These are phyloP conservation scores for Venturia canescens DNA, from an alignment of 1,140 invertebrate genomes.

Conservation along the genomic window DNA sequence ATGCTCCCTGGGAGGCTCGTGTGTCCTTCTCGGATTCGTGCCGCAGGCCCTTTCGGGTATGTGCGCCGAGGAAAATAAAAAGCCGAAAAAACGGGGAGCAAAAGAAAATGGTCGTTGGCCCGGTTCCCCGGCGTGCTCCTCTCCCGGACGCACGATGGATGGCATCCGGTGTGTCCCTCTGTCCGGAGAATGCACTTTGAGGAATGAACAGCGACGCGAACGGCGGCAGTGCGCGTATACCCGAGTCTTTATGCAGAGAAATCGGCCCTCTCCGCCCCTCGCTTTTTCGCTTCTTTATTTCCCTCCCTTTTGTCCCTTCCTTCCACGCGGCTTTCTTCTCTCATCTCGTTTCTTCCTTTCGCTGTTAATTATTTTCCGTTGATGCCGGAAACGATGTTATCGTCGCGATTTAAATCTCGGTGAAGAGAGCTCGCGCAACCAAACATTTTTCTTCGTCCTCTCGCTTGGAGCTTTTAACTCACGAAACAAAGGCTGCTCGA, in stretches of 20 bases:
- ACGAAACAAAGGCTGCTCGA: too few relatives aligned
- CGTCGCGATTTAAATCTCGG: too few relatives aligned
- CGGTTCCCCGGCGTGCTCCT: neutral
- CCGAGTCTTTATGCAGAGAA: constrained; percentile 14
- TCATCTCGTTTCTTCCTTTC: too few relatives aligned
- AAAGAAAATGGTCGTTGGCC: neutral
- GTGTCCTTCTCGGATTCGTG: too few relatives aligned
- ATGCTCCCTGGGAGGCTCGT: too few relatives aligned
- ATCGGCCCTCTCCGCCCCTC: constrained; percentile 6
- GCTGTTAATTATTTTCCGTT: too few relatives aligned
- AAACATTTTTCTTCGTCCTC: neutral
- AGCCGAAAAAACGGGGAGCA: neutral
- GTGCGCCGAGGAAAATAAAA: neutral
- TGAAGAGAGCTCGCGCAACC: too few relatives aligned
- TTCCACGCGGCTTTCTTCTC: too few relatives aligned
- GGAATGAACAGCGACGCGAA: constrained; percentile 33
- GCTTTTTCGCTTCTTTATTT: constrained; percentile 11
- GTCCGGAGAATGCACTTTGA: constrained; percentile 59
- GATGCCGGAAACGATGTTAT: too few relatives aligned
- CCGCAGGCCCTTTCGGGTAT: neutral
- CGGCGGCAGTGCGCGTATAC: constrained; percentile 32
- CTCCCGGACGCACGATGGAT: constrained; percentile 27
- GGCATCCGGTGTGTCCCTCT: constrained; percentile 48
- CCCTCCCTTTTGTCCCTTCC: neutral
- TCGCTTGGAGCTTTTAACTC: too few relatives aligned